Percentiles rank a stretch among this genome's conserved stretches.
Evolutionary conservation across 2,113 vertebrate genomes (phyloP).

Genomic region (Embiotoca jacksoni): DNA sequence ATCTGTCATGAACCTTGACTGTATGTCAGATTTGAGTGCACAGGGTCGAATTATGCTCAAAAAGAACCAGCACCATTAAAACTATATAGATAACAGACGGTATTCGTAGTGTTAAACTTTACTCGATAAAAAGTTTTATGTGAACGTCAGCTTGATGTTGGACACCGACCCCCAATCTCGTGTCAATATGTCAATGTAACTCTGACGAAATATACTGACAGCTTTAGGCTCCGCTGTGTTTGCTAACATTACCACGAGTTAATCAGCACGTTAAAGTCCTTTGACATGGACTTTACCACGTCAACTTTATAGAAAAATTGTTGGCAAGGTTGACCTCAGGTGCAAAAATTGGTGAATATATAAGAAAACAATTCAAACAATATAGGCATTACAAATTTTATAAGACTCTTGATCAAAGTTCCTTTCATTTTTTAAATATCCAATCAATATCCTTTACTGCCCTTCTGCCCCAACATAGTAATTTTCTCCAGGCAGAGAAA

Average conservation of each 20-base stretch:
- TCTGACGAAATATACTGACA: neutral
- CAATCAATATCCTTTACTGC: neutral
- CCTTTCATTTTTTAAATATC: neutral
- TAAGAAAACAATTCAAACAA: neutral
- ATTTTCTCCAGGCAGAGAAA: neutral
- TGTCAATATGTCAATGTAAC: neutral
- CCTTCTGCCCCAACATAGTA: neutral
- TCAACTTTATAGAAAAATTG: neutral
- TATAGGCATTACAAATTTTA: neutral
- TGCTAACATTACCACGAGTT: neutral
- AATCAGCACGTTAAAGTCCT: neutral
- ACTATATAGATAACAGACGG: too few relatives aligned
- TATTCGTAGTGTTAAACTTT: too few relatives aligned
- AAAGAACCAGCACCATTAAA: neutral
- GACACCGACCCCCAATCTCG: neutral
- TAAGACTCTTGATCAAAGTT: neutral
- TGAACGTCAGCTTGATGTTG: neutral
- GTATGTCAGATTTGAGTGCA: neutral
- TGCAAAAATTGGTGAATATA: neutral
- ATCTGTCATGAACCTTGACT: neutral
- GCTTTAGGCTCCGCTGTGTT: constrained; percentile 1
- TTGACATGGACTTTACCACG: neutral
- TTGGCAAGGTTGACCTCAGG: neutral
- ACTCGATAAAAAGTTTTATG: neutral
- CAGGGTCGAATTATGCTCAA: neutral